phyloP scores from a whole-genome alignment of 2,888 invertebrate genomes.

The Philhelius pedissequus region DNA sequence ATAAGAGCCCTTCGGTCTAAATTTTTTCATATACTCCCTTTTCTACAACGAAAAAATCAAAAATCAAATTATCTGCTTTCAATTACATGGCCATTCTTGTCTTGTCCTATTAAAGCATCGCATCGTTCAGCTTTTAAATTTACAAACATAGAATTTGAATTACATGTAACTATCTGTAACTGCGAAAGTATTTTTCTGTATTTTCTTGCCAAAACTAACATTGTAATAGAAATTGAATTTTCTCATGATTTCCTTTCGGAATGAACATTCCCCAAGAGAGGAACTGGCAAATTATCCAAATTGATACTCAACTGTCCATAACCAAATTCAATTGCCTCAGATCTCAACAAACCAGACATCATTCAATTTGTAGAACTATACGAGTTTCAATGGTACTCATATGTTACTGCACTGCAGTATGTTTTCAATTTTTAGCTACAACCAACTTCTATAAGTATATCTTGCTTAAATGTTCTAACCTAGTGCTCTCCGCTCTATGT shows the following conservation, averaged over 20 bases:
- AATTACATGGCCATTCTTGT: not conserved
- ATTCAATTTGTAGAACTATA: no score
- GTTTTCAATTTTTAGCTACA: not conserved
- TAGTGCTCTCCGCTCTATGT: no score
- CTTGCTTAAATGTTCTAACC: not conserved
- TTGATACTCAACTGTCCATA: not conserved
- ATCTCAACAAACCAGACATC: not conserved
- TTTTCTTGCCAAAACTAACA: not conserved
- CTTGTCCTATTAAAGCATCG: not conserved
- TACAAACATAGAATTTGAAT: not conserved
- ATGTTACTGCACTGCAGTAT: not conserved
- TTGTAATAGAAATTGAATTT: not conserved
- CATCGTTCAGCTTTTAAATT: not conserved
- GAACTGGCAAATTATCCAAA: no score
- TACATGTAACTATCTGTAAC: not conserved
- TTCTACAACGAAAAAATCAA: not conserved
- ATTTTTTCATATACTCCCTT: no score
- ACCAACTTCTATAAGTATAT: not conserved
- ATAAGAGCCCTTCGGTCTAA: no score
- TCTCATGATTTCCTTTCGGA: not conserved
- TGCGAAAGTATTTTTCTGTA: not conserved
- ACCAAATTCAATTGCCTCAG: not conserved
- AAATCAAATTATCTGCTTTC: not conserved
- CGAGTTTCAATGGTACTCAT: no score
- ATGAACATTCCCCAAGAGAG: no score